Base-by-base conservation (phyloP, 2,888 invertebrate genomes). In the Drosophila seclusa region DNA sequence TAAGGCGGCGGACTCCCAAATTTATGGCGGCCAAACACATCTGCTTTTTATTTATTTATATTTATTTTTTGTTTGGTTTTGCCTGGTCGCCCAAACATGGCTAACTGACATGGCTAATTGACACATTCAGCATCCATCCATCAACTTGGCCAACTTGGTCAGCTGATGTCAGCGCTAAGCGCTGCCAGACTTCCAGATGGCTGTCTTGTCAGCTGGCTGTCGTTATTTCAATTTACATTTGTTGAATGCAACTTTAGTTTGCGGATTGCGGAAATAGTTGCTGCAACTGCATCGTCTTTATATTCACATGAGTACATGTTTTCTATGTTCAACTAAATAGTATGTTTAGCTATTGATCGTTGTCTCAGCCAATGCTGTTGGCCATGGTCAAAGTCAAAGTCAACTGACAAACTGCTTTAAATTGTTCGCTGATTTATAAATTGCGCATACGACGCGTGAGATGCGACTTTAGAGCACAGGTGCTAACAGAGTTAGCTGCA, bases 241-340 rank as follows among this genome's bases (percentile, higher is more conserved):
- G 32, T 48, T 67, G 48, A 72, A 62, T 73, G 71, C 65, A 63
- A 31, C 31, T 72, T 66, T 11, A 53, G 29, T 32, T 66, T 49
- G 67, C 60, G 80, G 83, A 86, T 82, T 87, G 88, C 86, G 86
- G 86, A 86, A 84, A 65, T 76, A 40, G 49, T 71, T 32, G 57
- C 29, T 40, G 60, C 42, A 70, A 65, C 42, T 70, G 59, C 69
- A 67, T 50, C 66, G 55, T 50, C 58, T 74, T 21, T 55, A 18
- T 48, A 34, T 21, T 45, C 45, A 45, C 21, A 34, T 52, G 13
- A 29, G 27, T 31, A 40, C 31, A 48, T 36, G 21, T 52, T 32
- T 60, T 59, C 53, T 50, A 68, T 70, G 67, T 3, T 40, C 21
- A 68, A 61, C 29, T 60, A 24, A 13, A 31, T 52, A 58, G 68